Evolutionary conservation across 2,113 vertebrate species (phyloP).

Genomic region (Aptenodytes patagonicus): DNA sequence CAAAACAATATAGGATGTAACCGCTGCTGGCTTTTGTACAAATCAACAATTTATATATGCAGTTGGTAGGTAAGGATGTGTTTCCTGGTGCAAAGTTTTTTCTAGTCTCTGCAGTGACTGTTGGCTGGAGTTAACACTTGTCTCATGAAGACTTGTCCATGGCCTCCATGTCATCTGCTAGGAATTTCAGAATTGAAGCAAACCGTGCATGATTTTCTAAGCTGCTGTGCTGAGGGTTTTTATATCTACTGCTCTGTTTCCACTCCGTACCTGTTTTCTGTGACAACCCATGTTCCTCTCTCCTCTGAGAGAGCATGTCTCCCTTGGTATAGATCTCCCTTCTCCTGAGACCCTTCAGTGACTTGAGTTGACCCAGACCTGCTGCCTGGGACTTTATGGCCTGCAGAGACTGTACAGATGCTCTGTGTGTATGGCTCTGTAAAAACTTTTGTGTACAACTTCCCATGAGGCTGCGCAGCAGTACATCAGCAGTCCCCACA

Average conservation of each 20-base stretch:
- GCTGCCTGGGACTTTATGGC: fast-evolving
- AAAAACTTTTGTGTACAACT: not conserved
- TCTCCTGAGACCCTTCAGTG: fast-evolving
- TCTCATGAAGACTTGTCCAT: not conserved
- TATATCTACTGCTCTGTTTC: fast-evolving
- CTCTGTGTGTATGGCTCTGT: fast-evolving
- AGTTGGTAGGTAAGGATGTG: fast-evolving
- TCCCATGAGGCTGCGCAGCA: not conserved
- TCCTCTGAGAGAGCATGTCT: not conserved
- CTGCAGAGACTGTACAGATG: not conserved
- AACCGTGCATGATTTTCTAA: fast-evolving
- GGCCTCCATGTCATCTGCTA: not conserved
- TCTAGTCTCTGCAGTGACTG: too few relatives aligned
- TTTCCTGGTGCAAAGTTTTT: not conserved
- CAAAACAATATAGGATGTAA: not conserved
- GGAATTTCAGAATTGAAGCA: not conserved
- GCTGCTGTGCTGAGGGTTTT: not conserved
- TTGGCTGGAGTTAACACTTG: not conserved
- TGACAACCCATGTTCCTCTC: fast-evolving
- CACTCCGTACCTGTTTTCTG: fast-evolving
- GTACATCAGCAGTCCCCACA: fast-evolving
- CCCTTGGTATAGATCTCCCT: fast-evolving
- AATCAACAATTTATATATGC: fast-evolving
- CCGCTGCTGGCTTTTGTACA: not conserved
- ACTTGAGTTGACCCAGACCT: fast-evolving